Base-by-base conservation (phyloP, 2,113 vertebrate genomes). In the Glareola pratincola region DNA sequence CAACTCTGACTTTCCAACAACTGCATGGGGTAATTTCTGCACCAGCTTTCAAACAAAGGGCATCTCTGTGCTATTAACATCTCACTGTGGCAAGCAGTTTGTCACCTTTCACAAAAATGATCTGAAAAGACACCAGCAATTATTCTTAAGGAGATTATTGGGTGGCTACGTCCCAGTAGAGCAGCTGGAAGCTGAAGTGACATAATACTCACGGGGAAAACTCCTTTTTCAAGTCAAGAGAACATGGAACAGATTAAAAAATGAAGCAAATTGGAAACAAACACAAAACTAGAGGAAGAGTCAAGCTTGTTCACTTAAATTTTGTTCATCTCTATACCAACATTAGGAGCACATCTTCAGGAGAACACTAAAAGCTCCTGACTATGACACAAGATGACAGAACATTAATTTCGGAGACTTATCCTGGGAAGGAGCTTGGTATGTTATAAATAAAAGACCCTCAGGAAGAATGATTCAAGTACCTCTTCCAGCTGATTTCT, bases 81-180 rank as follows among this genome's bases (percentile, higher is more conserved):
- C 97, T 98, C 98, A 94, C 97, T 97, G 73, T 12, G 67, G 95
- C n/a, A 24, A 96, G 94, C 96, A 94, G 96, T 96, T 95, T 98
- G 97, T 98, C 98, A 97, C 97, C 97, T 96, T 95, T 97, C 94
- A 98, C 95, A 97, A 90, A 97, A 97, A 97, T 92, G 85, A 98
- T 96, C 91, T 96, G 97, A 97, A 98, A 97, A 98, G 98, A 98
- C 97, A 98, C 98, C 94, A 94, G 98, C 97, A 98, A 98, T 98
- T 98, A 98, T 96, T 85, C 92, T 96, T 95, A 95, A 67, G 45
- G 96, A 97, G 96, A 98, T 98, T 97, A 97, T 6, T 91, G 97
- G 97, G 97, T 97, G 96, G 94, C 93, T 92, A 7, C 41, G 39
- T 95, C 96, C 96, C n/a, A 59, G 93, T 77, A 91, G 54, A 96